A percentile compares a stretch with the other conserved stretches of the same genome.
Evolutionary conservation across 2,888 invertebrate genomes (phyloP).

Genomic region (Zygaena filipendulae): DNA sequence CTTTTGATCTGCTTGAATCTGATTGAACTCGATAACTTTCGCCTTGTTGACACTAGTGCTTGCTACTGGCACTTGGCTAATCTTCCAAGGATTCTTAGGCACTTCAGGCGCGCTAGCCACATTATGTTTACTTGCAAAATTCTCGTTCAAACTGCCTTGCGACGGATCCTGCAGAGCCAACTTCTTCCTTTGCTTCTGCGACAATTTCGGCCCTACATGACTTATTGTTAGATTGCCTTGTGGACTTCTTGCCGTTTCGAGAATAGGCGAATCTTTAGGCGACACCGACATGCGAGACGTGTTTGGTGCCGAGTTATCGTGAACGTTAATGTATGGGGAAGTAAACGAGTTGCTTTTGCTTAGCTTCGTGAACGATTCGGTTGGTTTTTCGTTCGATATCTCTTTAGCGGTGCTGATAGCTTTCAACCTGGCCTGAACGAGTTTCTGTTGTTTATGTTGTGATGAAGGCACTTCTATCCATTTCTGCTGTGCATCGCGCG

Average conservation of each 20-base stretch:
- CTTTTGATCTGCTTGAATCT: constrained; percentile 78
- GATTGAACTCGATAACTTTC: constrained; percentile 44
- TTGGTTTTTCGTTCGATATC: constrained; percentile 38
- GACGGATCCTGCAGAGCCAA: constrained; percentile 58
- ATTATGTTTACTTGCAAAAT: constrained; percentile 31
- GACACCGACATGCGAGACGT: constrained; percentile 41
- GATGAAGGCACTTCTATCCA: constrained; percentile 58
- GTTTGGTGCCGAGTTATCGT: constrained; percentile 21
- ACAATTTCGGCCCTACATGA: constrained; percentile 65
- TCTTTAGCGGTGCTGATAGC: constrained; percentile 49
- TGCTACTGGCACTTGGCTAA: constrained; percentile 32
- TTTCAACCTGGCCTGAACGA: constrained; percentile 57
- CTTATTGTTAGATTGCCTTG: constrained; percentile 46
- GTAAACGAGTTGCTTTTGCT: constrained; percentile 36
- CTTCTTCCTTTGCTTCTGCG: constrained; percentile 73
- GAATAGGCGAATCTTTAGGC: constrained; percentile 35
- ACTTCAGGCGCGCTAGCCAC: constrained; percentile 42
- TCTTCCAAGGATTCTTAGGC: constrained; percentile 62
- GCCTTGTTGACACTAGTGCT: constrained; percentile 46
- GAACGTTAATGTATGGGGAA: constrained; percentile 25
- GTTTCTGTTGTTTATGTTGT: constrained; percentile 54
- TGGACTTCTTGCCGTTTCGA: constrained; percentile 31
- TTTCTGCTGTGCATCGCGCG: constrained; percentile 34
- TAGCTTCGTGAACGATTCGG: constrained; percentile 46
- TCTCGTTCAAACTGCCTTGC: constrained; percentile 24